A percentile compares a stretch with the other conserved stretches of the same genome.
Conservation (phyloP, 2,888 invertebrate species). For the Panzeria rudis region DNA sequence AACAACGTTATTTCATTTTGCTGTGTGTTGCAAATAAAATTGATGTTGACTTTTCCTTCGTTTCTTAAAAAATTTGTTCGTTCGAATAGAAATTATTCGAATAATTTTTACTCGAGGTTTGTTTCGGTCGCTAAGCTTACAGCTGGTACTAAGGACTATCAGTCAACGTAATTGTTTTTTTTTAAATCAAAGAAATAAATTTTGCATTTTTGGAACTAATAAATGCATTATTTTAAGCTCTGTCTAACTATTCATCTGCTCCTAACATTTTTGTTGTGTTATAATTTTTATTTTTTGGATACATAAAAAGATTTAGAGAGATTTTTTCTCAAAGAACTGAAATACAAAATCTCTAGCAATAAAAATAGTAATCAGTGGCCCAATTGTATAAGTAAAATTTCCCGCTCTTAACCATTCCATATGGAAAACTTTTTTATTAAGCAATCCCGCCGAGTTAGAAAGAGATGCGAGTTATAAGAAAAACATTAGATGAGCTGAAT, state of each 20-base stretch:
- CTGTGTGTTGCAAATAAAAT: no score
- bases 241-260: slow-evolving; percentile 29
- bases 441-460: slow-evolving; percentile 80
- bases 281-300: slow-evolving; percentile 46
- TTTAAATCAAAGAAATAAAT: neutral
- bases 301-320: slow-evolving; percentile 70
- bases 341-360: slow-evolving; percentile 76
- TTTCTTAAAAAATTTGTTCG: no score
- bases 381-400: slow-evolving; percentile 56
- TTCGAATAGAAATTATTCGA: no score
- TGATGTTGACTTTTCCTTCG: no score
- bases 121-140: no score
- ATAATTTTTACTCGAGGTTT: no score
- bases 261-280: slow-evolving; percentile 35
- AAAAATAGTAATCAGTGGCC: slow-evolving; percentile 83
- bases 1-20: no score
- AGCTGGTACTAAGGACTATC: no score
- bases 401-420: slow-evolving; percentile 35
- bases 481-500: slow-evolving; percentile 67
- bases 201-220: neutral
- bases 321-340: slow-evolving; percentile 24
- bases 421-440: slow-evolving; percentile 18
- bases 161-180: no score
- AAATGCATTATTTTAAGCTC: slow-evolving; percentile 4
- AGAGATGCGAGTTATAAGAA: slow-evolving; percentile 80